These are phyloP conservation scores for Griposia aprilina DNA, from an alignment of 2,888 invertebrate genomes.

Conservation along the genomic window DNA sequence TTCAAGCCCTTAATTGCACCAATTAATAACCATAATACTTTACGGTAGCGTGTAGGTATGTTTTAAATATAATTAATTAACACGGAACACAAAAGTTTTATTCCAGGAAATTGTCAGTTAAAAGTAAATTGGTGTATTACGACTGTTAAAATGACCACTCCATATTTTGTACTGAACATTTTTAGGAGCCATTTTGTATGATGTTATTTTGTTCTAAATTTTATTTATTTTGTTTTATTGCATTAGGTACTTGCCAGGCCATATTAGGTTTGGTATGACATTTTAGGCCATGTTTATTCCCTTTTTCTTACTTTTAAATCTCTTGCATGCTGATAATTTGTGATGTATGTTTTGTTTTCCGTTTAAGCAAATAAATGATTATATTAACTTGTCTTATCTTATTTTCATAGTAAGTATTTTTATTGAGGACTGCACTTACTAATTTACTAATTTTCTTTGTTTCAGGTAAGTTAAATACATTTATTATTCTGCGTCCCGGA, in stretches of 20 bases:
- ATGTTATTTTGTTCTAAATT: constrained; percentile 6
- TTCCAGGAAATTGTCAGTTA: constrained; percentile 53
- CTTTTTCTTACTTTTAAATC: too few relatives aligned
- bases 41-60: not conserved
- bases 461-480: constrained; percentile 47
- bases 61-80: constrained; percentile 37
- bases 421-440: not conserved
- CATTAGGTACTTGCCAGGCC: not conserved
- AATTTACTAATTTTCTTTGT: constrained; percentile 4
- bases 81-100: constrained; percentile 15
- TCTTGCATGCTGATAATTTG: too few relatives aligned
- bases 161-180: constrained; percentile 20
- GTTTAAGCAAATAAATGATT: too few relatives aligned
- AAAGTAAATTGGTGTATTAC: constrained; percentile 40
- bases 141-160: constrained; percentile 25
- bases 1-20: not conserved
- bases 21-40: constrained; percentile 20
- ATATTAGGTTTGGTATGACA: too few relatives aligned
- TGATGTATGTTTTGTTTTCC: too few relatives aligned
- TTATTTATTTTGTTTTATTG: constrained; percentile 12
- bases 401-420: too few relatives aligned
- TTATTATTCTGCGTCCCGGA: not conserved
- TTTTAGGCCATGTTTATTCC: too few relatives aligned
- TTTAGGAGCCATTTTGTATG: constrained; percentile 19
- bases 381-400: too few relatives aligned